Percentiles rank a stretch among this genome's conserved stretches.
phyloP scores from a whole-genome alignment of 1,140 invertebrate species.

The Cephus cinctus region DNA sequence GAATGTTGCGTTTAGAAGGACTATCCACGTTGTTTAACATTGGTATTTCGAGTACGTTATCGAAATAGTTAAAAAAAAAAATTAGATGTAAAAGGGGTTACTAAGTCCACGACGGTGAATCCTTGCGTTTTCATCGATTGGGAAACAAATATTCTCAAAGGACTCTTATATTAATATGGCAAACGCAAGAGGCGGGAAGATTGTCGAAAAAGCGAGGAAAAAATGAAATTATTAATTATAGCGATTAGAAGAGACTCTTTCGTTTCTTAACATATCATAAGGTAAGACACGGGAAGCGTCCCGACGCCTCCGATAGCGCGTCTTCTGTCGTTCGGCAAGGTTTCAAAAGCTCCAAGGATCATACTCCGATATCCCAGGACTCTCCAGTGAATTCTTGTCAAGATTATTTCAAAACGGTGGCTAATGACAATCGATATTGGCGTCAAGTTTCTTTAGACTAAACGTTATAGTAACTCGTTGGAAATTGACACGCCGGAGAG shows the following conservation, averaged over 20 bases:
- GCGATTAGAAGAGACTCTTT: slow-evolving; percentile 10
- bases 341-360: slow-evolving; percentile 14
- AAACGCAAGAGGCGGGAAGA: neutral
- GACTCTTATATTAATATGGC: neutral
- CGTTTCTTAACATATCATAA: slow-evolving; percentile 40
- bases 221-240: neutral
- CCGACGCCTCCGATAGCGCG: slow-evolving; percentile 1
- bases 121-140: neutral
- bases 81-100: too few species aligned
- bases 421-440: slow-evolving; percentile 34
- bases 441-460: slow-evolving; percentile 25
- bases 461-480: slow-evolving; percentile 26
- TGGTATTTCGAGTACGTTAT: slow-evolving; percentile 26
- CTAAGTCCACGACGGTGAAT: too few species aligned
- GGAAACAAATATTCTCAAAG: neutral
- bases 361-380: too few species aligned
- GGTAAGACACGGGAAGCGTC: slow-evolving; percentile 15
- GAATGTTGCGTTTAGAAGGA: slow-evolving; percentile 30
- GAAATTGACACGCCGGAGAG: slow-evolving; percentile 24
- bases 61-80: slow-evolving; percentile 9
- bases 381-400: too few species aligned
- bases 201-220: neutral
- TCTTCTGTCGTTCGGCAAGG: slow-evolving; percentile 3
- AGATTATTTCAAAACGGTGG: slow-evolving; percentile 6
- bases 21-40: slow-evolving; percentile 38